Evolutionary conservation across 2,888 invertebrate species (phyloP), one percentile per base, ranked within the genome.

Genomic region (Spodoptera exigua): DNA sequence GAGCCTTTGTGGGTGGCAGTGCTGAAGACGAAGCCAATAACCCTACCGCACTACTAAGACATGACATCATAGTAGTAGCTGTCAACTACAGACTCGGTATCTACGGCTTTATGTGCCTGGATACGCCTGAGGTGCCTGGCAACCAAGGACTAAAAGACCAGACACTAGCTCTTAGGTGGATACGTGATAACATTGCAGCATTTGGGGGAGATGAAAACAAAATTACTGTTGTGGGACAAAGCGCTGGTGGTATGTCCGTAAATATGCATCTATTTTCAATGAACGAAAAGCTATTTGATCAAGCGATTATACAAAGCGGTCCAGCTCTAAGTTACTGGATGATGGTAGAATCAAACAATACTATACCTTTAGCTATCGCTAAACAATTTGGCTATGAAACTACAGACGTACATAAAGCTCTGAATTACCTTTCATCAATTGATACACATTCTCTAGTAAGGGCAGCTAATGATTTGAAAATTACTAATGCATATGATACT

Each of bases 141-240:
- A 85, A 85, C 55, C 81, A 82, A 61, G 85, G 83, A 2, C 41
- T 85, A 1, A 85, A 82, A 60, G 85, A 85, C 27, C 81, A 81
- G 40, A 21, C 74, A 0, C 17, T 78, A 21, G 85, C 82, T 10
- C 41, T 86, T 3, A 61, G 72, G 12, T 86, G 85, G 85, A 64
- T 84, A 1, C 76, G 79, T 10, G 66, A 76, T 1, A 83, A 86
- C 58, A 84, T 85, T 14, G 70, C 37, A 11, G 43, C 65, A 9
- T 85, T 85, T 41, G 82, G 84, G 9, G 84, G 84, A 1, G 68
- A 84, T 51, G 18, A 62, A 0, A 21, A 39, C 13, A 59, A 65
- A 54, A 65, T 71, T 3, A 83, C 85, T 0, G 3, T 83, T 0
- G 78, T 80, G 44, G 86, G 86, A 0, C 72, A 81, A 27, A 82